These are phyloP conservation scores for Thalassarche chlororhynchos DNA, from an alignment of 2,113 vertebrate species.

Conservation along the genomic window DNA sequence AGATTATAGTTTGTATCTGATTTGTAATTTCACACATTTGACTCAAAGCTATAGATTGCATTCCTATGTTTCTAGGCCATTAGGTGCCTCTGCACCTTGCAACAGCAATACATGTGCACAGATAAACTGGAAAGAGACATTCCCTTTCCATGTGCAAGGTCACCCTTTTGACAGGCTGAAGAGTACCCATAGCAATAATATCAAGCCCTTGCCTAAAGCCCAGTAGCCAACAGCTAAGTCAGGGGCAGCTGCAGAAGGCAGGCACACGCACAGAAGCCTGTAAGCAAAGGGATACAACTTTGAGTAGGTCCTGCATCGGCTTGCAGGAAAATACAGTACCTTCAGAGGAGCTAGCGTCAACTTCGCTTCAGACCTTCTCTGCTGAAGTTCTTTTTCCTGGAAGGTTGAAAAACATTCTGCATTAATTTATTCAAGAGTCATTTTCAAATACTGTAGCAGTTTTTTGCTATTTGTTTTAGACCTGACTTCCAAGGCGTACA, in stretches of 20 bases:
- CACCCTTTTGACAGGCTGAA: background rate
- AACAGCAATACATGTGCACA: rapidly evolving
- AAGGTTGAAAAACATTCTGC: background rate
- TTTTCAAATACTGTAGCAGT: background rate
- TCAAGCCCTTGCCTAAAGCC: background rate
- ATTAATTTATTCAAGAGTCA: background rate
- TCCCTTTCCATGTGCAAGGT: background rate
- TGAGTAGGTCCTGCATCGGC: background rate
- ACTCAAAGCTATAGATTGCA: background rate
- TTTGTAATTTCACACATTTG: background rate
- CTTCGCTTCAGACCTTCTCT: slow-evolving; percentile 57
- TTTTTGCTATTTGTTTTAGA: background rate
- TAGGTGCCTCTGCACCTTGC: background rate
- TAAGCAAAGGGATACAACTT: background rate
- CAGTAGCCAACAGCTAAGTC: background rate
- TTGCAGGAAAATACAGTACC: slow-evolving; percentile 53
- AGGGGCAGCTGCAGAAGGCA: background rate
- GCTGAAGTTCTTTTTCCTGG: slow-evolving; percentile 77
- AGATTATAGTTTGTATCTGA: background rate
- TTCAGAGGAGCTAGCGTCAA: slow-evolving; percentile 77
- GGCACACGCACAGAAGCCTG: background rate
- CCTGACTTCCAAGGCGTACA: rapidly evolving
- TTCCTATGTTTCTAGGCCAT: background rate
- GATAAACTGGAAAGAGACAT: background rate
- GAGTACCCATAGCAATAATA: background rate